Conservation (phyloP, 2,113 vertebrate genomes). For the Xiphorhynchus elegans region DNA sequence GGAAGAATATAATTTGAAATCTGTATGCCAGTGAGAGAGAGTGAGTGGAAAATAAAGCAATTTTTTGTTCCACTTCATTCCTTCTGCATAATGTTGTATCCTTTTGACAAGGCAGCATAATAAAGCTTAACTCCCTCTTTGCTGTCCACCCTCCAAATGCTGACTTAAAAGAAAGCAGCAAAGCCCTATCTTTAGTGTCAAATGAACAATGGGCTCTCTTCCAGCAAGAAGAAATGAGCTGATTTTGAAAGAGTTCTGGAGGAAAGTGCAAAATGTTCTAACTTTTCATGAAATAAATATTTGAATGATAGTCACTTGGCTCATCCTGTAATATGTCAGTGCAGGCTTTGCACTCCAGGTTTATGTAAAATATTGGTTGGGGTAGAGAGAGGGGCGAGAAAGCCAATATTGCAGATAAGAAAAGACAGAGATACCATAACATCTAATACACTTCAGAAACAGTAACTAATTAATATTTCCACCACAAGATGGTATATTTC, state of each 20-base stretch:
- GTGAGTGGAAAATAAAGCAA: conserved; percentile 40
- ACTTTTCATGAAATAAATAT: conserved; percentile 54
- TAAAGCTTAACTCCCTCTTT: conserved; percentile 61
- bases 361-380: not conserved
- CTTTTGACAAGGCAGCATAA: conserved; percentile 71
- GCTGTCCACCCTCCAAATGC: conserved; percentile 47
- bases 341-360: not conserved
- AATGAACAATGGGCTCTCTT: conserved; percentile 73
- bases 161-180: conserved; percentile 72
- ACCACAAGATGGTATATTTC: not conserved
- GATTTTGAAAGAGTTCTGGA: conserved; percentile 71
- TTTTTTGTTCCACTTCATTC: conserved; percentile 68
- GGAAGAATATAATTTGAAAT: conserved; percentile 2
- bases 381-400: not conserved
- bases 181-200: conserved; percentile 75
- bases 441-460: not conserved
- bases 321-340: not conserved
- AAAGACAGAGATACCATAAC: not conserved
- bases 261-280: conserved; percentile 74
- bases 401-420: not conserved
- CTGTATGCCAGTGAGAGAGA: not conserved
- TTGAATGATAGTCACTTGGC: conserved; percentile 62
- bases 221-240: conserved; percentile 68
- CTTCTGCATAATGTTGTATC: conserved; percentile 69
- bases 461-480: conserved; percentile 27